Conservation (phyloP, 2,113 vertebrate species). For the Vulpes lagopus region DNA sequence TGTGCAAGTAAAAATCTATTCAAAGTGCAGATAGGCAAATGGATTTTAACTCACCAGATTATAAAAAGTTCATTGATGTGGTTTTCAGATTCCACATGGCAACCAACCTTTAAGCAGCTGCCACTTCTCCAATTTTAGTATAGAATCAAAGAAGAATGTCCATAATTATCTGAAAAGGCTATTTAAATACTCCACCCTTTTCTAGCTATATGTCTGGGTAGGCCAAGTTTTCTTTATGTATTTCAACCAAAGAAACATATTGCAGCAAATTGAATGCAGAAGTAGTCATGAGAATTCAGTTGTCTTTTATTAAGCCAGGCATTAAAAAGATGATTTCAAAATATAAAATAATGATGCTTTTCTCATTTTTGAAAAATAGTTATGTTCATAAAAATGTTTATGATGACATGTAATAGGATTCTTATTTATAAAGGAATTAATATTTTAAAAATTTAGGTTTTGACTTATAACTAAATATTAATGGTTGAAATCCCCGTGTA, state of each 20-base stretch:
- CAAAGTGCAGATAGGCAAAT: not conserved
- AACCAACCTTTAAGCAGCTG: not conserved
- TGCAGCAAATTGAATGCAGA: not conserved
- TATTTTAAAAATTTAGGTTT: not conserved
- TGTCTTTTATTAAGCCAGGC: not conserved
- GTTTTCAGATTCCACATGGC: slow-evolving; percentile 28
- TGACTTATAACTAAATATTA: not conserved
- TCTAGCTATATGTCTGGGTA: not conserved
- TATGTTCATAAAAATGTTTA: not conserved
- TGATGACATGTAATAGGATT: not conserved
- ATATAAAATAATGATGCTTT: not conserved
- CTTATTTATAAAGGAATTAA: not conserved
- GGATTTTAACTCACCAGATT: not conserved
- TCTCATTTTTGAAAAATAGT: not conserved
- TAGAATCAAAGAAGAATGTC: not conserved
- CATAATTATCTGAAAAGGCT: not conserved
- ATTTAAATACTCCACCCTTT: not conserved
- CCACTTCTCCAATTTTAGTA: not conserved
- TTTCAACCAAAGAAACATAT: not conserved
- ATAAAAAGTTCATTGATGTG: not conserved
- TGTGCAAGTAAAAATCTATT: not conserved
- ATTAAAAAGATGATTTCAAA: not conserved
- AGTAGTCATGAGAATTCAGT: not conserved
- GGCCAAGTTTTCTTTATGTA: not conserved
- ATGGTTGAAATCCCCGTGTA: not conserved